phyloP scores from a whole-genome alignment of 2,797 vertebrate species.

The Muscicapa striata region DNA sequence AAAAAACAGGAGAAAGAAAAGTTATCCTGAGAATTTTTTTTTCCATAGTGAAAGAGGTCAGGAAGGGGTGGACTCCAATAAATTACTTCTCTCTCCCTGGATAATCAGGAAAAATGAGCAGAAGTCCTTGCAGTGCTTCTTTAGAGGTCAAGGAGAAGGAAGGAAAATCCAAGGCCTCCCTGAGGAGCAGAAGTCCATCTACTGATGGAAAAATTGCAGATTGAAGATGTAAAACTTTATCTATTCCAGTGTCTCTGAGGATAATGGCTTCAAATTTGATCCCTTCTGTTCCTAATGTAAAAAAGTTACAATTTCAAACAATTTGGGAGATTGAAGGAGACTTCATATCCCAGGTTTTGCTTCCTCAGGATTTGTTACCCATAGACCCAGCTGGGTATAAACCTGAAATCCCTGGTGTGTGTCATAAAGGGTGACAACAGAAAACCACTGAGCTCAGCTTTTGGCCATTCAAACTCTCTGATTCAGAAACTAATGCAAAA shows the following conservation, averaged over 20 bases:
- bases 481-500: constrained; percentile 11
- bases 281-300: background rate
- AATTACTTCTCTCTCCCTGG: background rate
- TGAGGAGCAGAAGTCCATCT: background rate
- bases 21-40: background rate
- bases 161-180: background rate
- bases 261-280: background rate
- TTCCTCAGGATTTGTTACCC: background rate
- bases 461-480: background rate
- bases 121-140: background rate
- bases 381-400: background rate
- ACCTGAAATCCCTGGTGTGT: background rate
- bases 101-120: background rate
- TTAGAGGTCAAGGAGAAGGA: background rate
- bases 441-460: constrained; percentile 3
- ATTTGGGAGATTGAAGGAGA: background rate
- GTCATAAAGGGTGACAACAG: background rate
- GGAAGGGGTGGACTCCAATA: background rate
- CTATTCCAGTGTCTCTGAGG: background rate
- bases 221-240: background rate
- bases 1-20: background rate
- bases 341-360: background rate
- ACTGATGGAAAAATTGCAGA: background rate
- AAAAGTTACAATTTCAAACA: background rate
- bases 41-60: background rate